A percentile compares a stretch with the other conserved stretches of the same genome.
Evolutionary conservation across 2,888 invertebrate species (phyloP).

Genomic region (Drosophila pegasa): DNA sequence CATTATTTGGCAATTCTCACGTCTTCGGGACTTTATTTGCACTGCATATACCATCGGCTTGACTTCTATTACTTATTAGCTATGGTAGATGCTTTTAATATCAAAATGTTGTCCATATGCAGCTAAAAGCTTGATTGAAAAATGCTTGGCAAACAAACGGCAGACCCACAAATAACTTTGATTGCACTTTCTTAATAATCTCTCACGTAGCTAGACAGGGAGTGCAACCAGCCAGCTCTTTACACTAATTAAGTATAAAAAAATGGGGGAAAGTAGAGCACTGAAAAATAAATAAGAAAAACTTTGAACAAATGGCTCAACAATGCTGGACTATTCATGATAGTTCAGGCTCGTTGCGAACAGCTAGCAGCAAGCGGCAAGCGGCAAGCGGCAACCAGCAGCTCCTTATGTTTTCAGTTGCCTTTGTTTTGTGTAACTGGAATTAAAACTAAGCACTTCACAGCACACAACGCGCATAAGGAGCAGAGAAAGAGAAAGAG

Average conservation of each 20-base stretch:
- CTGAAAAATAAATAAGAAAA: conserved; percentile 31
- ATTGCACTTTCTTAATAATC: conserved; percentile 41
- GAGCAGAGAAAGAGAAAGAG: conserved; percentile 19
- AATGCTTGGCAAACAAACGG: neutral
- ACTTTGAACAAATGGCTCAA: conserved; percentile 46
- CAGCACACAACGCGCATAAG: conserved; percentile 68
- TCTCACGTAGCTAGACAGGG: conserved; percentile 27
- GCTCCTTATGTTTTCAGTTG: conserved; percentile 42
- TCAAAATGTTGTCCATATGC: neutral
- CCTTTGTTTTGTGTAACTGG: conserved; percentile 60
- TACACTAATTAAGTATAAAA: conserved; percentile 56
- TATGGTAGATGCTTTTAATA: neutral
- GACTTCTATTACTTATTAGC: neutral
- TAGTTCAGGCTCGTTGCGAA: conserved; percentile 20
- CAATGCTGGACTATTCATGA: conserved; percentile 46
- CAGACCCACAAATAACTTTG: conserved; percentile 17
- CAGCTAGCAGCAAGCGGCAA: conserved; percentile 27
- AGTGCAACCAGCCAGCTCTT: neutral
- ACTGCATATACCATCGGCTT: too few relatives aligned
- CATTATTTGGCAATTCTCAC: too few relatives aligned
- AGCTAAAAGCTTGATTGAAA: conserved; percentile 14
- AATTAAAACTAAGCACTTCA: conserved; percentile 76
- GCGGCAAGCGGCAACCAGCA: conserved; percentile 13
- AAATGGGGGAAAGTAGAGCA: conserved; percentile 18
- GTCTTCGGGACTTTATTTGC: too few relatives aligned